Evolutionary conservation across 2,797 vertebrate genomes (phyloP), one percentile per base, ranked within the genome.

Genomic region (Coregonus suidteri): DNA sequence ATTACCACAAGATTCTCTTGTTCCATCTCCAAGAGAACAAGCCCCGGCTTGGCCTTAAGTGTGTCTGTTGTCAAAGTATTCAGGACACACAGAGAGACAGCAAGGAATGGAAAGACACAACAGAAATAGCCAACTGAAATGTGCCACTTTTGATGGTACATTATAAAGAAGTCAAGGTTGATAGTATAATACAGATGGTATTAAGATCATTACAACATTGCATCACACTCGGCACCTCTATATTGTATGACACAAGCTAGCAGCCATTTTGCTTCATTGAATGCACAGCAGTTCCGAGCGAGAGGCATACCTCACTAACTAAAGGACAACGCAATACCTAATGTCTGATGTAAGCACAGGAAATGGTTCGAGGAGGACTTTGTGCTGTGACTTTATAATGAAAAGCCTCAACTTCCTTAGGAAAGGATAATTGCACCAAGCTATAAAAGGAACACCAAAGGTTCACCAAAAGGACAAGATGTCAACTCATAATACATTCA

Each of bases 401-500:
- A 14, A 25, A 20, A 20, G n/a, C 56, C n/a, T 64, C 20, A 64
- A 53, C 52, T 53, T 53, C 11, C 3, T 20, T 64, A 20, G 59
- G 20, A 20, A 2, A 64, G 59, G 20, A 64, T 64, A n/a, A 20
- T 3, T 64, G 59, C n/a, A 66, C 31, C 6, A 75, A 66, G 47
- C 78, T 79, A 67, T 1, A 69, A 72, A 77, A 75, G 71, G 79
- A 70, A 41, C 53, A 6, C 52, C 6, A 56, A n/a, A 30, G 59
- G 37, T 74, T 83, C 25, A 31, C 74, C 4, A 1, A 78, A 74
- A 76, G 79, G 81, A 75, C 71, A 71, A 86, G 85, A 84, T 86
- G 84, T 73, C 59, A 64, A 64, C 11, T 64, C 20, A 25, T 64
- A 64, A 64, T 6, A 64, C 3, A 78, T 88, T 88, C 81, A 81